Base-by-base conservation (phyloP, 2,888 invertebrate species). In the Sminthurides aquaticus region DNA sequence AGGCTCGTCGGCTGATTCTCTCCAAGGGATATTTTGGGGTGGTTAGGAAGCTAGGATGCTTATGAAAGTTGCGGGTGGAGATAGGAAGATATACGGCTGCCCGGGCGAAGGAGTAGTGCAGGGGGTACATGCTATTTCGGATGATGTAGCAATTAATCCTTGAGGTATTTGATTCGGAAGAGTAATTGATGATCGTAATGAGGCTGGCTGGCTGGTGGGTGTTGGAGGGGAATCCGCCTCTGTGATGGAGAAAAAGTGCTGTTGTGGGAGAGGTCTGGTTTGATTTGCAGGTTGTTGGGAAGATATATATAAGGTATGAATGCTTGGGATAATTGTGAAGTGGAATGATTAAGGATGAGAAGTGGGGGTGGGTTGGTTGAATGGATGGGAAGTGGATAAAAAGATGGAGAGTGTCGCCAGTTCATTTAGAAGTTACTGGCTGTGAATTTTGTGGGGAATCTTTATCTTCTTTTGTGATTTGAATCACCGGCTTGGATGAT, bases 401-500 rank as follows among this genome's bases (percentile, higher is more conserved):
- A n/a, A n/a, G n/a, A n/a, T n/a, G n/a, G n/a, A n/a, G 43, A 34
- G 43, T 34, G 43, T 34, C 43, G 43, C 43, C 43, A 34, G 43
- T 34, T 34, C 43, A 34, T 34, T 34, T 34, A 34, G 43, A n/a
- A n/a, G n/a, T n/a, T n/a, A n/a, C n/a, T n/a, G n/a, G 43, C 43
- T 34, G 43, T 34, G 43, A 34, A n/a, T n/a, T n/a, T n/a, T n/a
- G n/a, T n/a, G n/a, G n/a, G n/a, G 43, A 34, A 34, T 34, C 43
- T 34, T 34, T 15, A 34, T 34, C 8, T 34, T 58, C 58, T 49
- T 61, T 60, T 65, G 62, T 49, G 58, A 49, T 62, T 56, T 62
- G 57, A 59, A 62, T 67, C 48, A 49, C 52, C 52, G 28, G 27
- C 20, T 2, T 25, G 54, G n/a, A 26, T 22, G 22, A 24, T 25